These are phyloP conservation scores for Seriola quinqueradiata DNA, from an alignment of 2,113 vertebrate species.

Conservation along the genomic window DNA sequence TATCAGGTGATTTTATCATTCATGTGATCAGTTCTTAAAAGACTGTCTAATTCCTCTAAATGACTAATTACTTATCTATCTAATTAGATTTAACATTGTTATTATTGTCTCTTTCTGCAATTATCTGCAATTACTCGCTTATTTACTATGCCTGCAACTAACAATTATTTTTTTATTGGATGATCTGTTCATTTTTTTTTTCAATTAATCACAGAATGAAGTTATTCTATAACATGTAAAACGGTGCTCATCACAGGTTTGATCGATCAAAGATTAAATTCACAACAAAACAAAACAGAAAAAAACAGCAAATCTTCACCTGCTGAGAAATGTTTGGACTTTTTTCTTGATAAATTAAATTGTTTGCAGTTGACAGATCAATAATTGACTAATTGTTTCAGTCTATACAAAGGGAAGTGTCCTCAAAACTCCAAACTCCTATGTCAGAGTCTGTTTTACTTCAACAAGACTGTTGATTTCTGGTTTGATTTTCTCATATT, in stretches of 20 bases:
- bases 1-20: background rate
- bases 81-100: background rate
- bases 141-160: background rate
- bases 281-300: background rate
- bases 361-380: background rate
- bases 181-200: background rate
- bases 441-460: background rate
- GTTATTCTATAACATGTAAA: background rate
- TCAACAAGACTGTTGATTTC: background rate
- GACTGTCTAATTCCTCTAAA: background rate
- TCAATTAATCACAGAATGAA: background rate
- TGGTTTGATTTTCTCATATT: background rate
- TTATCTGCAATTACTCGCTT: background rate
- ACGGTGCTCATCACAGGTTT: background rate
- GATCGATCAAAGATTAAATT: background rate
- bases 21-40: background rate
- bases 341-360: background rate
- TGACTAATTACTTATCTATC: background rate
- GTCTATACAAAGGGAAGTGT: background rate
- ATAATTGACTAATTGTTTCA: background rate
- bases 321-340: background rate
- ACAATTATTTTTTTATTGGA: background rate
- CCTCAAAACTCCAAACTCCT: background rate
- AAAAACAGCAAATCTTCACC: background rate
- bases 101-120: background rate